Percentiles rank a stretch among this genome's conserved stretches.
Evolutionary conservation across 2,113 vertebrate genomes (phyloP).

Genomic region (Strix uralensis): DNA sequence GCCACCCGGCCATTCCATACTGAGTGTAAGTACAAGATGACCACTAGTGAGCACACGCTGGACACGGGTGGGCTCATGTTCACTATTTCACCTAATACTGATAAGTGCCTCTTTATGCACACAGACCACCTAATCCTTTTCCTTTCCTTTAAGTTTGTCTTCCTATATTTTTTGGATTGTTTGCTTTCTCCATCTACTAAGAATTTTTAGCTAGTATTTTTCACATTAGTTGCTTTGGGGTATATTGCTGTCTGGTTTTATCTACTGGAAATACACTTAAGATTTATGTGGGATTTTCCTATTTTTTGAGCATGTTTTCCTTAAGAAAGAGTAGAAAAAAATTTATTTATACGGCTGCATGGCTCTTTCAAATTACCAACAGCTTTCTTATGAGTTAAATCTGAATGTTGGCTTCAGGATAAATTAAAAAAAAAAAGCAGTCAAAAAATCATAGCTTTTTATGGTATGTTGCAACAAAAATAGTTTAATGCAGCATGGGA

Average conservation of each 20-base stretch:
- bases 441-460: conserved; percentile 14
- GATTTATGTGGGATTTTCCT: not conserved
- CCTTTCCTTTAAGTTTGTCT: not conserved
- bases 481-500: conserved; percentile 4
- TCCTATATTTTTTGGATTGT: not conserved
- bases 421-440: not conserved
- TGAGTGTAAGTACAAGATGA: not conserved
- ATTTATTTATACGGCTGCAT: not conserved
- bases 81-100: not conserved
- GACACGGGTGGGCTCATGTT: accelerated
- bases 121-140: not conserved
- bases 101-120: not conserved
- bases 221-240: not conserved
- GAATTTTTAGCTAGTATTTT: not conserved
- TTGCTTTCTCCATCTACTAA: not conserved
- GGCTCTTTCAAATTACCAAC: not conserved
- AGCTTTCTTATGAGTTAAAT: not conserved
- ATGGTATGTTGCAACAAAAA: conserved; percentile 27
- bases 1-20: too few species aligned
- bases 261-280: not conserved
- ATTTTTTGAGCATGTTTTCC: not conserved
- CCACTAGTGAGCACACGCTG: not conserved
- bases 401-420: not conserved
- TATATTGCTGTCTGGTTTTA: not conserved
- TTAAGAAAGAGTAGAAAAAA: not conserved